These are phyloP conservation scores for Notolabrus celidotus DNA, from an alignment of 2,797 vertebrate genomes.

Conservation along the genomic window DNA sequence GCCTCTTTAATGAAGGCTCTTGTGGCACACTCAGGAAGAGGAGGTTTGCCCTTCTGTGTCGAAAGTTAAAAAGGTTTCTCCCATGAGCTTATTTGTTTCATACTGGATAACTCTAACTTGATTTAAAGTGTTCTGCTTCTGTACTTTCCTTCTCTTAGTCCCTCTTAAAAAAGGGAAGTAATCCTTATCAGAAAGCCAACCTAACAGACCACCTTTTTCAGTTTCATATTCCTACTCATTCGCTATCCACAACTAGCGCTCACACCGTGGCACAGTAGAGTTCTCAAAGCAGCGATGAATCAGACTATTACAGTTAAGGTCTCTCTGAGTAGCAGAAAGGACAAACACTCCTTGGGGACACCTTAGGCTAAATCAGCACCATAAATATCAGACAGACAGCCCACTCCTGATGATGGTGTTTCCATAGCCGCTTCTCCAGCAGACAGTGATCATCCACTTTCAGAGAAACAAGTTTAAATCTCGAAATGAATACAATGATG, in stretches of 20 bases:
- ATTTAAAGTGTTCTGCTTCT: neutral
- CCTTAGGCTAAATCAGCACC: slow-evolving; percentile 69
- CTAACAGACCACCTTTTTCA: slow-evolving; percentile 5
- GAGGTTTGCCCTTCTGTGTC: slow-evolving; percentile 20
- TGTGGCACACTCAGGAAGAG: slow-evolving; percentile 29
- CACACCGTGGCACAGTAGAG: slow-evolving; percentile 36
- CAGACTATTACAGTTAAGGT: slow-evolving; percentile 72
- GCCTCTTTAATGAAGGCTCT: slow-evolving; percentile 44
- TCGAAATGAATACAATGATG: too few species aligned
- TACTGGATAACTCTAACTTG: slow-evolving; percentile 1
- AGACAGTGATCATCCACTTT: slow-evolving; percentile 17
- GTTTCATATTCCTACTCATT: slow-evolving; percentile 20
- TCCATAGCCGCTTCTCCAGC: slow-evolving; percentile 11
- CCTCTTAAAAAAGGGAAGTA: neutral
- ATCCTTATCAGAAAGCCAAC: slow-evolving; percentile 17
- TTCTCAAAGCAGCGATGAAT: slow-evolving; percentile 68
- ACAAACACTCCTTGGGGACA: slow-evolving; percentile 75
- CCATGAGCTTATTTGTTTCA: slow-evolving; percentile 1
- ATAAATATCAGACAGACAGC: slow-evolving; percentile 71
- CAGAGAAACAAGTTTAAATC: neutral
- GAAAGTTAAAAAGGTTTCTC: slow-evolving; percentile 26
- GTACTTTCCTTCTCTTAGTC: too few species aligned
- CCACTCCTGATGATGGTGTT: slow-evolving; percentile 43
- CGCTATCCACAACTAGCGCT: slow-evolving; percentile 34
- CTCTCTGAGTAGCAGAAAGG: slow-evolving; percentile 67